Evolutionary conservation across 2,888 invertebrate species (phyloP).

Genomic region (Microctonus hyperodae): DNA sequence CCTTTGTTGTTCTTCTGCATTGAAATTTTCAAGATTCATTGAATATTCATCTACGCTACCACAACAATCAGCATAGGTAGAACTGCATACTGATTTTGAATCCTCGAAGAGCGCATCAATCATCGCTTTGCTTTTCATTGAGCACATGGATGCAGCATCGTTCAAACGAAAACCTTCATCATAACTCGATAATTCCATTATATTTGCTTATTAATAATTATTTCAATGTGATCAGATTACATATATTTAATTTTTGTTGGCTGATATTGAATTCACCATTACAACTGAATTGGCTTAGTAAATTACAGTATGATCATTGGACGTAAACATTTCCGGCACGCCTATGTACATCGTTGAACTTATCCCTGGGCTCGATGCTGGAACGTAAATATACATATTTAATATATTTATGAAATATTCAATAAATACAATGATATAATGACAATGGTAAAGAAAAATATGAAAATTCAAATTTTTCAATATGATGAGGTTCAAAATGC

Average conservation of each 20-base stretch:
- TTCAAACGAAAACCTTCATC: conserved; percentile 57
- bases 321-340: conserved; percentile 9
- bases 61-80: conserved; percentile 53
- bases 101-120: conserved; percentile 89
- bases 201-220: conserved; percentile 2
- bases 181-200: conserved; percentile 49
- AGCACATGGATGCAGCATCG: conserved; percentile 58
- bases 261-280: not conserved
- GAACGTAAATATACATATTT: not conserved
- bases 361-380: not conserved
- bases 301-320: conserved; percentile 8
- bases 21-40: conserved; percentile 51
- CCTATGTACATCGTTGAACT: conserved; percentile 5
- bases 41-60: conserved; percentile 40
- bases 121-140: conserved; percentile 59
- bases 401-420: not conserved
- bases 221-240: not conserved
- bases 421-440: not conserved
- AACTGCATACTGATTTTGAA: conserved; percentile 68
- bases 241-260: not conserved
- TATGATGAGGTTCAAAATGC: not conserved
- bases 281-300: not conserved
- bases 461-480: not conserved
- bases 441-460: not conserved
- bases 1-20: conserved; percentile 58